These are phyloP conservation scores for Brassicogethes aeneus DNA, from an alignment of 2,888 invertebrate genomes.

Conservation along the genomic window DNA sequence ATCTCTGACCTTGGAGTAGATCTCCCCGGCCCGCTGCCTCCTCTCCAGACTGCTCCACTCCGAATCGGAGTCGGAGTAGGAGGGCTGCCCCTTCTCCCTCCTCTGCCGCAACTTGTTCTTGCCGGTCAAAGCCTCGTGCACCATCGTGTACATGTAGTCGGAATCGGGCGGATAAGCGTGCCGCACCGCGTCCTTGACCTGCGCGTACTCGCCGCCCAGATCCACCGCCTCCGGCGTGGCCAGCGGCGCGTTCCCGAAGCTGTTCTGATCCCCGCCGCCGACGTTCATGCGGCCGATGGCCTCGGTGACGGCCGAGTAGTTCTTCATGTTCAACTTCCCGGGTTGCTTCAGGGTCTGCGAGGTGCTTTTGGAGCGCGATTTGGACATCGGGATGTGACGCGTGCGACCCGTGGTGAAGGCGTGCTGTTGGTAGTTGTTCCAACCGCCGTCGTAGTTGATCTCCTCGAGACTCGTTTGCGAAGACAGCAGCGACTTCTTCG, in stretches of 20 bases:
- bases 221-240: slow-evolving; percentile 71
- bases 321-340: slow-evolving; percentile 82
- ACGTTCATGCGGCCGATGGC: slow-evolving; percentile 68
- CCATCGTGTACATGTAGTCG: slow-evolving; percentile 59
- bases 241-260: slow-evolving; percentile 61
- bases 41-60: slow-evolving; percentile 65
- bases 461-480: slow-evolving; percentile 58
- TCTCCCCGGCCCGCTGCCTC: slow-evolving; percentile 52
- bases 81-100: slow-evolving; percentile 55
- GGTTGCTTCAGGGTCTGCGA: slow-evolving; percentile 74
- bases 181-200: slow-evolving; percentile 54
- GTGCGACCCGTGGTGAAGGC: slow-evolving; percentile 61
- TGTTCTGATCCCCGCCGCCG: slow-evolving; percentile 44
- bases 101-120: slow-evolving; percentile 52
- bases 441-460: slow-evolving; percentile 49
- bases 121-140: slow-evolving; percentile 34
- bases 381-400: slow-evolving; percentile 49
- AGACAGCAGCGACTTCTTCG: slow-evolving; percentile 41
- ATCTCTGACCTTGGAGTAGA: slow-evolving; percentile 57
- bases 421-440: slow-evolving; percentile 58
- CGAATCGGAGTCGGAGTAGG: slow-evolving; percentile 85
- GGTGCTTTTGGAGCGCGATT: slow-evolving; percentile 53
- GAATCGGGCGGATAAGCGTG: slow-evolving; percentile 46
- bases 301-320: slow-evolving; percentile 81
- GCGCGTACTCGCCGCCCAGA: slow-evolving; percentile 65